Evolutionary conservation across 2,797 vertebrate species (phyloP).

Genomic region (Ctenosaura bakeri): DNA sequence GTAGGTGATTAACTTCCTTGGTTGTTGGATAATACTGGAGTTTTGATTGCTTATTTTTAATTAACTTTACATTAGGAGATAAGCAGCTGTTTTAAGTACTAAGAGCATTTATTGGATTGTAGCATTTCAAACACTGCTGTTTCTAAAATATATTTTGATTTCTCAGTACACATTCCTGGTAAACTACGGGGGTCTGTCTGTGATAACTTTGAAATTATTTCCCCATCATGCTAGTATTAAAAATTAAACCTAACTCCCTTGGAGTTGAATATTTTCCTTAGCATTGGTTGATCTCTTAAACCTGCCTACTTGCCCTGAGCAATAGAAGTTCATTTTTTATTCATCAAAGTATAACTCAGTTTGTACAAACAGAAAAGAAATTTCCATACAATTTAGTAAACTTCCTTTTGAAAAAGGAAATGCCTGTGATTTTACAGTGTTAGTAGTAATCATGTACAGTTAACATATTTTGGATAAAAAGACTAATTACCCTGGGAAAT

Average conservation of each 20-base stretch:
- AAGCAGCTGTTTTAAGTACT: conserved; percentile 63
- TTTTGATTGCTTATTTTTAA: conserved; percentile 60
- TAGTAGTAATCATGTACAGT: neutral
- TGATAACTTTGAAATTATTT: conserved; percentile 54
- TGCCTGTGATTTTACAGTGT: neutral
- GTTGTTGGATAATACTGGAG: conserved; percentile 61
- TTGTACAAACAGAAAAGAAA: conserved; percentile 21
- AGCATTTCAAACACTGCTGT: conserved; percentile 65
- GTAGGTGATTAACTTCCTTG: conserved; percentile 57
- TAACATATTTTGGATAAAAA: conserved; percentile 9
- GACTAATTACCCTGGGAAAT: neutral
- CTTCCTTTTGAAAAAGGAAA: conserved; percentile 19
- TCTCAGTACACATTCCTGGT: conserved; percentile 64
- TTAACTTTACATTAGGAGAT: conserved; percentile 57
- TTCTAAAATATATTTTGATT: conserved; percentile 59
- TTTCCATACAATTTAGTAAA: conserved; percentile 22
- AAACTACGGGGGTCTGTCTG: conserved; percentile 43
- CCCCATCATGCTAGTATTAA: neutral
- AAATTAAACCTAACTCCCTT: conserved; percentile 49
- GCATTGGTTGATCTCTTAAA: conserved; percentile 29
- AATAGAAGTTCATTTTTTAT: conserved; percentile 23
- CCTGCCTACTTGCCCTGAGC: conserved; percentile 40
- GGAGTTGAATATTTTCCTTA: conserved; percentile 33
- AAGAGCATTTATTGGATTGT: conserved; percentile 68
- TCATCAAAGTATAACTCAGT: conserved; percentile 7